Evolutionary conservation across 2,888 invertebrate genomes (phyloP), one percentile per base, ranked within the genome.

Genomic region (Odontocolon sp.): DNA sequence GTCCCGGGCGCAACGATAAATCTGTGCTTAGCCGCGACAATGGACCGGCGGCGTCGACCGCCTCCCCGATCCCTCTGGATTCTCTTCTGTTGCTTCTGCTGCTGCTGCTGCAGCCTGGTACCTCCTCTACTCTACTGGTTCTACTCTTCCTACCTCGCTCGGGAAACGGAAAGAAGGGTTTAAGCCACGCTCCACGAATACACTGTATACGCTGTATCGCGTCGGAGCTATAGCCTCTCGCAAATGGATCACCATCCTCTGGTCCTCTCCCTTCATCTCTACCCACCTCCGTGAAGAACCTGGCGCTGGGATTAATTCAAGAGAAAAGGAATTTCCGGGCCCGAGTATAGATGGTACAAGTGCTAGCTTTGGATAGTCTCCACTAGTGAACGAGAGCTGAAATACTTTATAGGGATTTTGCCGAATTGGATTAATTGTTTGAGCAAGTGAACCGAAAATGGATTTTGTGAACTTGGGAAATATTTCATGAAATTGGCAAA

Each of bases 21-120:
- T 87, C 87, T 87, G 87, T 86, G 84, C 87, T 87, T 87, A 87
- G 86, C 87, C 77, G 82, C 84, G 86, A 87, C 87, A 87, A 87
- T 87, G 86, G 86, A 80, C 80, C 79, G 80, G 82, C 64, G 56
- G 42, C 50, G 33, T 42, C 36, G n/a, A 16, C 52, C 36, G 18
- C 31, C 61, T 54, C 36, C 56, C 31, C 66, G 66, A 63, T 76
- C 42, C 36, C 52, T 70, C 50, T 75, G 66, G 42, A 33, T 70
- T 75, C 61, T 61, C 76, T 59, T 64, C 42, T 47, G 57, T 64
- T 33, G 16, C 33, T 16, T 14, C n/a, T 38, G 52, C 11, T 36
- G n/a, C 21, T 8, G 54, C 28, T 40, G 16, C 40, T 38, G n/a
- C n/a, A n/a, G n/a, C n/a, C 14, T 28, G 23, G 16, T 21, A 28